Percentiles rank a stretch among this genome's conserved stretches.
Evolutionary conservation across 2,113 vertebrate genomes (phyloP).

Genomic region (Asarcornis scutulata): DNA sequence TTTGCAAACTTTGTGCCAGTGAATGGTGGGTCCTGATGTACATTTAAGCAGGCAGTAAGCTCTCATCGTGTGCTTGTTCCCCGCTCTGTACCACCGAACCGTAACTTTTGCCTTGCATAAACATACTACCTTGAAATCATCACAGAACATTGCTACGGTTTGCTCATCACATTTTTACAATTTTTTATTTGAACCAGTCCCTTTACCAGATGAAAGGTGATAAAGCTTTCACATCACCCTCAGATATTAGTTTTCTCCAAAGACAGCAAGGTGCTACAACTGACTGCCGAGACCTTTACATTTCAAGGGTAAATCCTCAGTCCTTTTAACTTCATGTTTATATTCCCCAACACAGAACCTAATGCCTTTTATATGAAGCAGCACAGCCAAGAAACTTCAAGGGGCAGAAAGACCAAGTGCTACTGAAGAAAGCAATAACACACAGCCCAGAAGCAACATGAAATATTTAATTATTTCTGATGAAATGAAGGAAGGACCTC

Average conservation of each 20-base stretch:
- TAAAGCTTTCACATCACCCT: background rate
- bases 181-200: background rate
- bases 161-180: background rate
- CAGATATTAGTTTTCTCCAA: background rate
- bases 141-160: rapidly evolving
- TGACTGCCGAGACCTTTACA: background rate
- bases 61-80: rapidly evolving
- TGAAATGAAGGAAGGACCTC: background rate
- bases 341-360: background rate
- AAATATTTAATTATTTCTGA: background rate
- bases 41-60: rapidly evolving
- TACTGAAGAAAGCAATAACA: background rate
- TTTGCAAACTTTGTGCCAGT: rapidly evolving
- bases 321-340: background rate
- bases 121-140: rapidly evolving
- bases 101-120: rapidly evolving
- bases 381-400: background rate
- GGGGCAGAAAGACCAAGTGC: background rate
- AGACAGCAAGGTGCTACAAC: background rate
- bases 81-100: rapidly evolving
- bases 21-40: rapidly evolving
- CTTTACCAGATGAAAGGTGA: background rate
- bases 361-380: background rate
- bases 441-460: background rate
- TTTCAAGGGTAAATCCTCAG: conserved; percentile 4